phyloP scores from a whole-genome alignment of 2,888 invertebrate genomes.

The Eupsilia transversa region DNA sequence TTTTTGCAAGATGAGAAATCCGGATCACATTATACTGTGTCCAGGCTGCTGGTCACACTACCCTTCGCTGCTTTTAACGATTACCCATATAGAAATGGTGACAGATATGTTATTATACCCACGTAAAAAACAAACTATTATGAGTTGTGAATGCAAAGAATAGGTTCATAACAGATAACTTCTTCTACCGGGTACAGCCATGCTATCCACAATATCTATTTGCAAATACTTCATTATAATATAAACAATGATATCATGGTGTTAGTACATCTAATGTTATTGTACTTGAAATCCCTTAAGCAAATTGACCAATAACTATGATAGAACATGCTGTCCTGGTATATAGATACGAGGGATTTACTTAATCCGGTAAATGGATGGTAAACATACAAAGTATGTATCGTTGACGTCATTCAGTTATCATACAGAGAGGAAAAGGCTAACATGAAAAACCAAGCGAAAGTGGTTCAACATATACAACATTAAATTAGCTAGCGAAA shows the following conservation, averaged over 20 bases:
- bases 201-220: neutral
- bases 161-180: neutral
- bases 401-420: conserved; percentile 51
- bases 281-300: neutral
- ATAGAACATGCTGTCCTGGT: neutral
- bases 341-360: conserved; percentile 25
- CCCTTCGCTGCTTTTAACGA: neutral
- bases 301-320: conserved; percentile 26
- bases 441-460: neutral
- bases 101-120: neutral
- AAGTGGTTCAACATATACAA: too few species aligned
- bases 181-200: neutral
- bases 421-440: conserved; percentile 8
- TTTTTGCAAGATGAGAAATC: neutral
- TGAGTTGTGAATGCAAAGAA: neutral
- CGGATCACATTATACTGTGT: too few species aligned
- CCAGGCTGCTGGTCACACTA: neutral
- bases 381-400: conserved; percentile 18
- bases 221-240: conserved; percentile 1
- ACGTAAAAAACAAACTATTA: neutral
- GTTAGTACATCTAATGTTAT: too few species aligned
- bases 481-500: too few species aligned
- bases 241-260: neutral
- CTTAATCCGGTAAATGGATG: conserved; percentile 51
- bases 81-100: neutral